Evolutionary conservation across 2,888 invertebrate genomes (phyloP).

Genomic region (Cremastinae sp.): DNA sequence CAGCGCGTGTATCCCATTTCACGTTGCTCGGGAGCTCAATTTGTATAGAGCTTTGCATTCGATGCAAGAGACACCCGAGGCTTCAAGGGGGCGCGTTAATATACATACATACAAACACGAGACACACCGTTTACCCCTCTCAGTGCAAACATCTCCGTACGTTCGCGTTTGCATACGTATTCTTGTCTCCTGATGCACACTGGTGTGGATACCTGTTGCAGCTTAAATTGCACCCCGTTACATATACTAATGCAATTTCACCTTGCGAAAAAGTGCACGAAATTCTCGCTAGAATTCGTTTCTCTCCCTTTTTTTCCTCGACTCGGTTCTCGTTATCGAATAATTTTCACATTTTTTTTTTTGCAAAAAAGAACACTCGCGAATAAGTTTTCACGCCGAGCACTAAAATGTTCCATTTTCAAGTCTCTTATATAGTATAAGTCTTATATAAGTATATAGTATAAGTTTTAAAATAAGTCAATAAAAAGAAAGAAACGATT

Average conservation of each 20-base stretch:
- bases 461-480: too few species aligned
- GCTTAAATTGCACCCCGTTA: constrained; percentile 12
- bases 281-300: not conserved
- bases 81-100: constrained; percentile 26
- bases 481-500: too few species aligned
- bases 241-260: not conserved
- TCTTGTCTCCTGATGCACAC: not conserved
- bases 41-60: constrained; percentile 20
- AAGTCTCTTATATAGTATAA: too few species aligned
- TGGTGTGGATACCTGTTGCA: constrained; percentile 28
- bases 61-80: constrained; percentile 23
- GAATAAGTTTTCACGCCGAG: too few species aligned
- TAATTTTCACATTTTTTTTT: too few species aligned
- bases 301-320: not conserved
- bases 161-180: not conserved
- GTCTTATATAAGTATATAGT: too few species aligned
- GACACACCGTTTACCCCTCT: constrained; percentile 12
- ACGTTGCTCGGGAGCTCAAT: not conserved
- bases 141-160: not conserved
- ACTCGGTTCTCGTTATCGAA: too few species aligned
- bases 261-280: not conserved
- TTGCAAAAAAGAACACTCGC: too few species aligned
- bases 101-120: constrained; percentile 32
- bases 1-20: too few species aligned
- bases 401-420: too few species aligned